A percentile compares a stretch with the other conserved stretches of the same genome.
Evolutionary conservation across 2,888 invertebrate species (phyloP).

Genomic region (Apomyelois bistriatella): DNA sequence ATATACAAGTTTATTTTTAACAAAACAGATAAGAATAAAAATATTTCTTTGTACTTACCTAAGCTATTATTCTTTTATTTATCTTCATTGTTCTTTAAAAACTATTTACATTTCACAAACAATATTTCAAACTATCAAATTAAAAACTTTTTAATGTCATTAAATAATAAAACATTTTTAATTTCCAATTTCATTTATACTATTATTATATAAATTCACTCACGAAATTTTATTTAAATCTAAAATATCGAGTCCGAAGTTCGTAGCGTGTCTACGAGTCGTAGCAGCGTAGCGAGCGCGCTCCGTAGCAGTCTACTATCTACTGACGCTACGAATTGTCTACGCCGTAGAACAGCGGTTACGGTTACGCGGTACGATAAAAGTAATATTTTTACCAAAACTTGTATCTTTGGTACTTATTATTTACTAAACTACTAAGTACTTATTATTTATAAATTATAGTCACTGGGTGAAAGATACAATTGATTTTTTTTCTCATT

Average conservation of each 20-base stretch:
- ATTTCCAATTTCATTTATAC: too few species aligned
- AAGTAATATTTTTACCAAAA: background rate
- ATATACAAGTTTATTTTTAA: too few species aligned
- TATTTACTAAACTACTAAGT: too few species aligned
- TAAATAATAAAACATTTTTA: background rate
- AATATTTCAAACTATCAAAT: background rate
- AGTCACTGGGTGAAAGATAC: too few species aligned
- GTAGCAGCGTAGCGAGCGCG: constrained; percentile 42
- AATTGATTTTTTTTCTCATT: too few species aligned
- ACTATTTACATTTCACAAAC: background rate
- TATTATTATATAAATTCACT: too few species aligned
- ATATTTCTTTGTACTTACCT: constrained; percentile 2
- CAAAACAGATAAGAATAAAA: too few species aligned
- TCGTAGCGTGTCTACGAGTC: constrained; percentile 27
- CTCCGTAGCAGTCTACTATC: constrained; percentile 50
- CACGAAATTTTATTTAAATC: background rate
- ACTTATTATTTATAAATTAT: too few species aligned
- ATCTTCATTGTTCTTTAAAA: background rate
- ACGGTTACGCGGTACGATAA: too few species aligned
- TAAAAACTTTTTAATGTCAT: background rate
- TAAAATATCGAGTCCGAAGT: constrained; percentile 25
- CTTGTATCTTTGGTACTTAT: background rate
- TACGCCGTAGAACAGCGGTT: constrained; percentile 43
- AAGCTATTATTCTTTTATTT: background rate
- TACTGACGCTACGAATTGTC: constrained; percentile 57